Evolutionary conservation across 2,113 vertebrate genomes (phyloP), one percentile per base, ranked within the genome.

Genomic region (Urocolius indicus): DNA sequence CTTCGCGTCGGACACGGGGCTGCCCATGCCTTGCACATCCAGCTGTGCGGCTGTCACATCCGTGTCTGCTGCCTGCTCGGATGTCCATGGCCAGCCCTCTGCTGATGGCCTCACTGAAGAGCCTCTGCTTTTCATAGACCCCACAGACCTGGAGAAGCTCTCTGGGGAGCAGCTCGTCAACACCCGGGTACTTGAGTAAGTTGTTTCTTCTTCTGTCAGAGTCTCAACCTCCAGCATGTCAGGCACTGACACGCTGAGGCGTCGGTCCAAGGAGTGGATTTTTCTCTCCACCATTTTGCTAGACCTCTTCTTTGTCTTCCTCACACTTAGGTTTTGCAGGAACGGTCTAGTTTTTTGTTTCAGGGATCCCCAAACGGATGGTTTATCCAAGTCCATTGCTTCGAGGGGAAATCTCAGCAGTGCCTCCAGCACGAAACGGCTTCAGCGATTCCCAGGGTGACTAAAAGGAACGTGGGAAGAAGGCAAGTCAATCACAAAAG

Each of bases 341-440:
- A 98, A 88, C 0, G 98, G 98, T 46, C 92, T 96, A 2, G 98
- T 98, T 79, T 97, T 97, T 87, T 98, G 96, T 6, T 98, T 98
- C 20, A 98, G 87, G 15, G 98, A 98, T 52, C 92, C 98, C 98
- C 98, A 98, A 13, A 98, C 97, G 0, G 98, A 98, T 0, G 95
- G 73, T 67, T 98, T 98, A 69, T 98, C 98, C 85, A 98, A 95
- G 95, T 98, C 98, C 98, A 98, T 98, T 13, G 61, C 92, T 89
- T 80, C 95, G 59, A 87, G 27, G n/a, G 88, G 86, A 74, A 74
- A 71, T 74, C 58, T 71, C 92, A 74, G 45, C 41, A 38, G 34
- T 45, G 54, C 24, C 57, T 93, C 51, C 59, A 55, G 63, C 12
- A 43, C 21, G 1, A 34, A 91, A 91, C 27, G 3, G 45, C 72